Evolutionary conservation across 2,888 invertebrate species (phyloP), one percentile per base, ranked within the genome.

Genomic region (Tipula unca): DNA sequence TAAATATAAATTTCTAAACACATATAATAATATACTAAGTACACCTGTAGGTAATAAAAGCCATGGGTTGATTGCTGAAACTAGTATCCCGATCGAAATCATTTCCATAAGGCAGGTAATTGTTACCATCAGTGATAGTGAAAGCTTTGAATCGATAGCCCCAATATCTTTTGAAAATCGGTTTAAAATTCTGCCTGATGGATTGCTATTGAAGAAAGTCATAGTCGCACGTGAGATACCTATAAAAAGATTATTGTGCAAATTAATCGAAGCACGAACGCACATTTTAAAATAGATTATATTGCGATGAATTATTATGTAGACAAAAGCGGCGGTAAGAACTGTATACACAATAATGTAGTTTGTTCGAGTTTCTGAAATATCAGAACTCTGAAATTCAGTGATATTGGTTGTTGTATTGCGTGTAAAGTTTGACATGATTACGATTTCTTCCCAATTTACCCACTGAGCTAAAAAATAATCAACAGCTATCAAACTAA

Each of bases 231-330:
- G 92, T 0, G 95, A 93, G 0, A 96, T 93, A 0, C 94, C 93
- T 85, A 94, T 93, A 88, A 98, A 97, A 92, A 98, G 95, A 0
- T 90, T 92, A 88, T 96, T 94, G 89, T 98, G 98, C 0, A 98
- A 91, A 2, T 91, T 92, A 25, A 93, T 91, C 0, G 97, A 96
- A 0, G 96, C 95, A 29, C 92, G 92, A 89, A 96, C 94, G 88
- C 96, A 96, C 87, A 95, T 93, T 87, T 92, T 92, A 89, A 95
- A 96, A 91, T 95, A 95, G 0, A 93, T 91, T 82, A 93, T 93
- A 0, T 94, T 17, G 88, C 91, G 5, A 91, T 93, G 89, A 91
- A 95, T 82, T 93, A 91, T 89, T 91, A 94, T 85, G 92, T 90
- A 85, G 29, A 90, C 86, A 91, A 95, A 95, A 91, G 93, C 89